Evolutionary conservation across 35 echinoderm and acorn worm species (phyloP).

Genomic region (Acanthaster planci): DNA sequence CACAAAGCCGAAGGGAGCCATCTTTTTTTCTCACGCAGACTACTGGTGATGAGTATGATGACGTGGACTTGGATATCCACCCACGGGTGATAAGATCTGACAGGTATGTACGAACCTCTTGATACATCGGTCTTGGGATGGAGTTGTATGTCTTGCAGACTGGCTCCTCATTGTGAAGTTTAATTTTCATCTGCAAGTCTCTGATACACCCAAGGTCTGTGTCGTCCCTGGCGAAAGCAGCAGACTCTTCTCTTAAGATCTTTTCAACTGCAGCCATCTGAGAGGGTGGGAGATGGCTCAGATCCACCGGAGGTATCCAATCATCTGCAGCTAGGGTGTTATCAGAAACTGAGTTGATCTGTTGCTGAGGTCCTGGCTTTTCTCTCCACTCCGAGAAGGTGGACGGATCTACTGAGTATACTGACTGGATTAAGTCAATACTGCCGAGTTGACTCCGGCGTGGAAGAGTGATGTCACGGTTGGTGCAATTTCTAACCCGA

Average conservation of each 20-base stretch:
- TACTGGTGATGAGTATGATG: constrained; percentile 47
- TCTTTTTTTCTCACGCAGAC: constrained; percentile 52
- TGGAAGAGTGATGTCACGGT: constrained; percentile 22
- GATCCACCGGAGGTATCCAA: constrained; percentile 46
- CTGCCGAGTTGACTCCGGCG: constrained; percentile 27
- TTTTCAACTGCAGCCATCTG: constrained; percentile 27
- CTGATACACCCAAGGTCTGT: constrained; percentile 46
- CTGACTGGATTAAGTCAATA: neutral
- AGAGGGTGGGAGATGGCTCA: constrained; percentile 19
- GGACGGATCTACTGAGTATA: neutral
- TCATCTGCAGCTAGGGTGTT: neutral
- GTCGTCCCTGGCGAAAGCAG: constrained; percentile 54
- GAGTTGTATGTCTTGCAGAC: constrained; percentile 41
- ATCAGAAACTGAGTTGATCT: neutral
- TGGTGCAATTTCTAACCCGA: constrained; percentile 34
- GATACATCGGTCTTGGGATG: constrained; percentile 45
- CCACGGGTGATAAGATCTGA: constrained; percentile 33
- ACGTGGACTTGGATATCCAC: constrained; percentile 61
- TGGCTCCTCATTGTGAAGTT: constrained; percentile 25
- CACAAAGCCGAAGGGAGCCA: constrained; percentile 36
- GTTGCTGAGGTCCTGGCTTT: no score
- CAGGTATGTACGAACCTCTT: constrained; percentile 48
- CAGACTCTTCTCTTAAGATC: constrained; percentile 51
- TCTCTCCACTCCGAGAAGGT: neutral
- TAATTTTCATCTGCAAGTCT: constrained; percentile 39